Evolutionary conservation across 2,888 invertebrate species (phyloP), one percentile per base, ranked within the genome.

Genomic region (Sarcophaga carnaria): DNA sequence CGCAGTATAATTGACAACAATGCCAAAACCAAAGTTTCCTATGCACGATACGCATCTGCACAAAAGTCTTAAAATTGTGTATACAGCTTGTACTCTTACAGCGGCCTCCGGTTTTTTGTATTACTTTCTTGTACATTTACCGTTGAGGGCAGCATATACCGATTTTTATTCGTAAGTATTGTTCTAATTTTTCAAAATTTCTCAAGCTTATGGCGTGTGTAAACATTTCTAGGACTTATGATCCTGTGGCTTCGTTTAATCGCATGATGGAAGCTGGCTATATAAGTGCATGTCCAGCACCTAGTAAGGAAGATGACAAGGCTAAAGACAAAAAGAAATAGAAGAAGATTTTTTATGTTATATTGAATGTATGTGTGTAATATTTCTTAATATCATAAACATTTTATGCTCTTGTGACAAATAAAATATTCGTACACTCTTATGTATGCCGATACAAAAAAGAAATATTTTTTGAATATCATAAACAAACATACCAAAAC

Each of bases 261-360:
- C 87, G 88, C 49, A 88, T 88, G 88, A 84, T 37, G 76, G 83
- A 75, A 4, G 88, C 82, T 11, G 88, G 88, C 11, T 87, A 87
- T 80, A 70, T 88, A 1, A 49, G 80, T 11, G 85, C 88, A 11
- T 86, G 85, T 25, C 85, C 83, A 45, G 49, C 86, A 12, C 62
- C 66, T 47, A 25, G 22, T 1, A 74, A 72, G 20, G 17, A 1
- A 0, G 22, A 5, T 12, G 54, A 45, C 47, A 49, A 79, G 14
- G 45, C 47, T 1, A 66, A 74, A n/a, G 45, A 14, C 14, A 49
- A 64, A 25, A 76, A 76, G n/a, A 20, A 66, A n/a, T 37, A 54
- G n/a, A n/a, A 14, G 64, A 49, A 54, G 54, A 8, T 10, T 2
- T 8, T 10, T 37, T 37, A 10, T 37, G 2, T 37, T 37, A 8